Conservation (phyloP, 2,797 vertebrate genomes). For the Eulemur albifrons region DNA sequence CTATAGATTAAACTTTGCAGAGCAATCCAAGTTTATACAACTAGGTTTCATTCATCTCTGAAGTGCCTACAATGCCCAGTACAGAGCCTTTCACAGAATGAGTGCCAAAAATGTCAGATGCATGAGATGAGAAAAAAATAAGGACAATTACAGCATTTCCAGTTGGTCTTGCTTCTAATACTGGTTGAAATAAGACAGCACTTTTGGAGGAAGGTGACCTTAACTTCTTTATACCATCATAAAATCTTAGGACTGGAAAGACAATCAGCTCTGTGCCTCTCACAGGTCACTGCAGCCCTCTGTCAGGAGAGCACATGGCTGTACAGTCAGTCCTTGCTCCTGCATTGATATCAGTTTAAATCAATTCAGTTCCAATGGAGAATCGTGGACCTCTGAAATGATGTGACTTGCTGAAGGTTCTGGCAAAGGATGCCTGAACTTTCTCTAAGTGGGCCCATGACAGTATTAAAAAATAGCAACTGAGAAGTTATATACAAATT, state of each 20-base stretch:
- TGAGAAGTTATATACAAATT: background rate
- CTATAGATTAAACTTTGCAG: background rate
- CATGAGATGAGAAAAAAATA: background rate
- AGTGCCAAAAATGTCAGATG: background rate
- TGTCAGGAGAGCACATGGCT: background rate
- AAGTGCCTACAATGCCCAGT: background rate
- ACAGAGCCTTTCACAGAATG: background rate
- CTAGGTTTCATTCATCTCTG: background rate
- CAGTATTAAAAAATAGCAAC: background rate
- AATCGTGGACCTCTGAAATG: background rate
- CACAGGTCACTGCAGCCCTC: background rate
- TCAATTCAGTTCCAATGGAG: background rate
- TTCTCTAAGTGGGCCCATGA: background rate
- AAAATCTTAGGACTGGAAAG: background rate
- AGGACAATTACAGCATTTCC: background rate
- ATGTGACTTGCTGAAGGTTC: background rate
- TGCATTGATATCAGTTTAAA: background rate
- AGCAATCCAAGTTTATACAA: background rate
- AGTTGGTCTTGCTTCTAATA: background rate
- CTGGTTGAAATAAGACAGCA: background rate
- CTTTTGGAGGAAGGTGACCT: background rate
- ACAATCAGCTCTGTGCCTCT: background rate
- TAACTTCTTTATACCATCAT: background rate
- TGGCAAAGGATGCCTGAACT: background rate
- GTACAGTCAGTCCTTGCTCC: background rate